Evolutionary conservation across 1,140 invertebrate genomes (phyloP).

Genomic region (Drosophila triauraria): DNA sequence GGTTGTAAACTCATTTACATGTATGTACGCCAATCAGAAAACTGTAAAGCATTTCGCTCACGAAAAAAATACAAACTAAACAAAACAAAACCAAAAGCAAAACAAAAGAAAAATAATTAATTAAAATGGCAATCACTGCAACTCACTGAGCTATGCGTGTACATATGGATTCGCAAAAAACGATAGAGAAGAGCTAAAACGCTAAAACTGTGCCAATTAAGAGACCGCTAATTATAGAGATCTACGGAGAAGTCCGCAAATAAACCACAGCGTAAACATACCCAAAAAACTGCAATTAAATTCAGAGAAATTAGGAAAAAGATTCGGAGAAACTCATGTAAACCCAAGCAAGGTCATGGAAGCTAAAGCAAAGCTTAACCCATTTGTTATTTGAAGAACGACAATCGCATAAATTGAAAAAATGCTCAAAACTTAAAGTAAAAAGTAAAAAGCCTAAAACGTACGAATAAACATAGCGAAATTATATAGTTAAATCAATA

Average conservation of each 20-base stretch:
- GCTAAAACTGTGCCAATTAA: conserved; percentile 77
- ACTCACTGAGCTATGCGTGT: conserved; percentile 64
- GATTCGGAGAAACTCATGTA: conserved; percentile 2
- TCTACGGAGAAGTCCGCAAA: conserved; percentile 13
- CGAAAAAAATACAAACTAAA: conserved; percentile 20
- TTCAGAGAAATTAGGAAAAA: conserved; percentile 22
- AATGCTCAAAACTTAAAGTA: conserved; percentile 66
- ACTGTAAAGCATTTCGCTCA: conserved; percentile 41
- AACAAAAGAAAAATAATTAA: conserved; percentile 39
- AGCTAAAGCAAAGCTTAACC: conserved; percentile 38
- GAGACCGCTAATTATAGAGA: conserved; percentile 55
- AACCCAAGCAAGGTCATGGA: conserved; percentile 26
- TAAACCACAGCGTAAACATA: conserved; percentile 2
- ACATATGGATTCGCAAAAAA: conserved; percentile 38
- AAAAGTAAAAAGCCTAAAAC: conserved; percentile 29
- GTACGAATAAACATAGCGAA: conserved; percentile 54
- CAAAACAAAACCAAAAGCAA: conserved; percentile 9
- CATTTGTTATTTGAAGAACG: conserved; percentile 61
- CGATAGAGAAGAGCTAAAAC: conserved; percentile 30
- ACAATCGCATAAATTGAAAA: conserved; percentile 72
- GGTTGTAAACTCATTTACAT: conserved; percentile 74
- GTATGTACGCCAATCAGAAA: conserved; percentile 44
- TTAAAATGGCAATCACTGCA: conserved; percentile 71
- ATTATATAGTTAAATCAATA: conserved; percentile 63
- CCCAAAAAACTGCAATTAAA: conserved; percentile 26